Conservation (phyloP, 1,140 invertebrate genomes). For the Apis laboriosa region DNA sequence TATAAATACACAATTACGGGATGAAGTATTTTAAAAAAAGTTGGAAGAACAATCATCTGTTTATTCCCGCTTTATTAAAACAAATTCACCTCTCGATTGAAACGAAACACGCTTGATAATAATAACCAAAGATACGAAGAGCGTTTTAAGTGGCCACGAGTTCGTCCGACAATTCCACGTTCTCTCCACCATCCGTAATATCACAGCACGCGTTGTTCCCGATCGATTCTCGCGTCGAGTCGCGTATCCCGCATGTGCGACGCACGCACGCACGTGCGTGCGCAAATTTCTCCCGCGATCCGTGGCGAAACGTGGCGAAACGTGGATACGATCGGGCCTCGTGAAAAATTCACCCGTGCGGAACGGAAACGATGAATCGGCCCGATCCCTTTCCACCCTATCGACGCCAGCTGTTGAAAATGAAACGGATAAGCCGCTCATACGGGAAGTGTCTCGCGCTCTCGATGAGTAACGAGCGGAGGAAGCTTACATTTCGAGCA, state of each 20-base stretch:
- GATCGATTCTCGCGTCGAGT: not conserved
- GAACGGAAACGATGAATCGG: not conserved
- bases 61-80: too few relatives aligned
- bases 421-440: not conserved
- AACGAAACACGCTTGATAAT: too few relatives aligned
- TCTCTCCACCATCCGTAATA: not conserved
- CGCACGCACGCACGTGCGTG: slow-evolving; percentile 36
- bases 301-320: not conserved
- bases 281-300: not conserved
- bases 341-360: not conserved
- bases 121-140: not conserved
- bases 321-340: too few relatives aligned
- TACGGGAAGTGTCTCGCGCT: too few relatives aligned
- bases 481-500: too few relatives aligned
- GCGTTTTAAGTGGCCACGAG: too few relatives aligned
- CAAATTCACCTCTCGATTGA: too few relatives aligned
- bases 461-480: not conserved
- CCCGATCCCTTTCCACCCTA: not conserved
- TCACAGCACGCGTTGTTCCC: slow-evolving; percentile 8
- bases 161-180: too few relatives aligned
- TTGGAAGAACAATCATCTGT: too few relatives aligned
- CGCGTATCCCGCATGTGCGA: slow-evolving; percentile 1
- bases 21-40: too few relatives aligned
- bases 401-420: not conserved
- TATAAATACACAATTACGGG: too few relatives aligned